Percentiles rank a stretch among this genome's conserved stretches.
Evolutionary conservation across 2,888 invertebrate species (phyloP).

Genomic region (Orgyia antiqua): DNA sequence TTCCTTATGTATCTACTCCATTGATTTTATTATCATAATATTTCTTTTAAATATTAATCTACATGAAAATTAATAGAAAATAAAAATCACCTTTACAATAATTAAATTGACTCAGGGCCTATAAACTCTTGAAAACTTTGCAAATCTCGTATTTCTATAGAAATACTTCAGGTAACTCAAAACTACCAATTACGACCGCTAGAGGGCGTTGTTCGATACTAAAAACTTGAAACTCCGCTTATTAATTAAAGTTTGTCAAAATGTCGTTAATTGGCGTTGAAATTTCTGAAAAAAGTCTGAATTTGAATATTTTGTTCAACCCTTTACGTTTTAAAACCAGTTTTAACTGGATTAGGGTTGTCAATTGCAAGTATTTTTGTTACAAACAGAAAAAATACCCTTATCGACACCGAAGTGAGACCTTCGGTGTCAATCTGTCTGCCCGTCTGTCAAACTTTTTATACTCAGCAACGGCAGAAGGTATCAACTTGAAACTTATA

Average conservation of each 20-base stretch:
- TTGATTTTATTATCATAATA: no score
- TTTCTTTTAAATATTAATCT: no score
- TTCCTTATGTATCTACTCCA: no score
- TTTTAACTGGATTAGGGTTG: conserved; percentile 27
- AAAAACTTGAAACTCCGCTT: conserved; percentile 21
- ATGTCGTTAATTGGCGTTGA: conserved; percentile 20
- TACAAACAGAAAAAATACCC: no score
- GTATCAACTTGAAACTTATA: no score
- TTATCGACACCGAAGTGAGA: no score
- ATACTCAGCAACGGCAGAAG: no score
- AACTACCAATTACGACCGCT: conserved; percentile 24
- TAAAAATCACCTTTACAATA: no score
- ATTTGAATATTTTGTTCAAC: conserved; percentile 4
- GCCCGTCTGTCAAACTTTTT: no score
- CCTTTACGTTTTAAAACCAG: conserved; percentile 13
- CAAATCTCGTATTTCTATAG: conserved; percentile 21
- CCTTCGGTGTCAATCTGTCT: no score
- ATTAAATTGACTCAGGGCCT: no score
- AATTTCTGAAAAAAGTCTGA: conserved; percentile 14
- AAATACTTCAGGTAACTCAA: conserved; percentile 17
- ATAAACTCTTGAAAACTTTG: conserved; percentile 9
- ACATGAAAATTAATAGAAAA: no score
- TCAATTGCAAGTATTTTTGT: background rate
- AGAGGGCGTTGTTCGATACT: conserved; percentile 6
- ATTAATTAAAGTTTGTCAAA: conserved; percentile 25